Base-by-base conservation (phyloP, 1,140 invertebrate genomes). In the Cyclina sinensis region DNA sequence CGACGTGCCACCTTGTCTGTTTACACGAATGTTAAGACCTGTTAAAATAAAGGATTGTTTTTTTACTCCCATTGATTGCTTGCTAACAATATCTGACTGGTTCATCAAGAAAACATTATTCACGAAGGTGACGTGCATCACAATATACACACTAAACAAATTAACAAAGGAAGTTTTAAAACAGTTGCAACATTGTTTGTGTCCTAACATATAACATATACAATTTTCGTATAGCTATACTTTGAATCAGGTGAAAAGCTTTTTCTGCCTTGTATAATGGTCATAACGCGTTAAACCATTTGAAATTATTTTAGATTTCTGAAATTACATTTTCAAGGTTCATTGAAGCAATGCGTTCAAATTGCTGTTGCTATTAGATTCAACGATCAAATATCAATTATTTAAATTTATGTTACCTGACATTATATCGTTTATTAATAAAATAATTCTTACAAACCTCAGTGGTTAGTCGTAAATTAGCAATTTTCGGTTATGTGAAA, bases 231-330 rank as follows among this genome's bases (percentile, higher is more conserved):
- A 4, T 70, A 32, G 21, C 54, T 21, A 57, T 5, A 57, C 3
- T 27, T 4, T 27, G 21, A 4, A 57, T 57, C 54, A 24, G 21
- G 21, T n/a, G 24, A 9, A 57, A 37, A 37, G 21, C 21, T 57
- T 5, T 57, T 18, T 57, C 7, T 57, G 21, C 24, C 30, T 70
- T 70, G 14, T 70, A 70, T 39, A 37, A 18, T 35, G 65, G 37
- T 37, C 65, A 37, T 70, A 70, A 37, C 32, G 21, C 11, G 65
- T 39, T 37, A 37, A 37, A 70, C 65, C 35, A 35, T 37, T 70
- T 70, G 65, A 70, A 70, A 37, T 70, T n/a, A n/a, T n/a, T n/a
- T n/a, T 37, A 70, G 30, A 30, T 70, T 70, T 39, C 65, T n/a
- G 14, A 37, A 70, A 37, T 70, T 9, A 39, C 65, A 37, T 70